These are phyloP conservation scores for Brachionus calyciflorus DNA, from an alignment of 1,140 invertebrate genomes.

Conservation along the genomic window DNA sequence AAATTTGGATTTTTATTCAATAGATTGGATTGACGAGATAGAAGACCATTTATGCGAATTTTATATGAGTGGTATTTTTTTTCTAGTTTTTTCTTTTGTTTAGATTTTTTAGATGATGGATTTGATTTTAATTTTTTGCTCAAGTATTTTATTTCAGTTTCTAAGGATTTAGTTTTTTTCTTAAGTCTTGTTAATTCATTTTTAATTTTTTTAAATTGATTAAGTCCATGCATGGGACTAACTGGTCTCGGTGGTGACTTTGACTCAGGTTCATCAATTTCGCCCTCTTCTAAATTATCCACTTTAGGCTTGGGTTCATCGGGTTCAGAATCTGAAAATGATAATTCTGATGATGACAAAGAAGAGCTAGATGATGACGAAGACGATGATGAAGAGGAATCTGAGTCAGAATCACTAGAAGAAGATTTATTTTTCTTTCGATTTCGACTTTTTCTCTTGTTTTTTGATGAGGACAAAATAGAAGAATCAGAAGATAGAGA, in stretches of 20 bases:
- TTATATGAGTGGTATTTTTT: neutral
- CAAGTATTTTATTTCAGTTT: neutral
- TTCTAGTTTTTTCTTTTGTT: slow-evolving; percentile 5
- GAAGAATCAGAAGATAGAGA: neutral
- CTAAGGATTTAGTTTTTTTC: neutral
- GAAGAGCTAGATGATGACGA: neutral
- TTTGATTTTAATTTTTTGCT: neutral
- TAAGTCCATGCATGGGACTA: neutral
- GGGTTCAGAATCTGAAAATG: neutral
- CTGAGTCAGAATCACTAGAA: neutral
- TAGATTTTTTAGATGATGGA: neutral
- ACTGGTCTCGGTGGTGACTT: neutral
- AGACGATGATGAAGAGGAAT: neutral
- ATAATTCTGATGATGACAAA: neutral
- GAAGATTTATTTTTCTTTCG: neutral
- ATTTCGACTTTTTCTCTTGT: neutral
- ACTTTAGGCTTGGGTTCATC: neutral
- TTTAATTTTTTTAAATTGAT: neutral
- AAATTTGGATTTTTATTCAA: neutral
- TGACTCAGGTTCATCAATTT: slow-evolving; percentile 16
- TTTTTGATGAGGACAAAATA: neutral
- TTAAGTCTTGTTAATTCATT: neutral
- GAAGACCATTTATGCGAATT: neutral
- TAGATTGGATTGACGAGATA: neutral
- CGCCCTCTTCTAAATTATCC: slow-evolving; percentile 28